Conservation (phyloP, 2,113 vertebrate genomes). For the Patagioenas fasciata region DNA sequence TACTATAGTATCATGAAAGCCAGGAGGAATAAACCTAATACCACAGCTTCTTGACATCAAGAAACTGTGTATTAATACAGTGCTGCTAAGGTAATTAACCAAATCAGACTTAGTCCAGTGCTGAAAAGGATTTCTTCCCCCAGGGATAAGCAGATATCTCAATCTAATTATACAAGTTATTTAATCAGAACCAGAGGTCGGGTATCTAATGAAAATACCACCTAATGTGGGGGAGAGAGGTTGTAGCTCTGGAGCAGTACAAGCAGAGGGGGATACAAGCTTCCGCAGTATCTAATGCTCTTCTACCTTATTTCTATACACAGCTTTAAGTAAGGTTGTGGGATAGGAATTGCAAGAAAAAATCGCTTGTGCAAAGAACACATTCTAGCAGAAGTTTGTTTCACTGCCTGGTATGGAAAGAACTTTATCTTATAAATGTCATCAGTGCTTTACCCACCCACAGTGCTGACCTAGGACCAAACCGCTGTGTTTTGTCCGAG, state of each 20-base stretch:
- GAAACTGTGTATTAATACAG: constrained; percentile 12
- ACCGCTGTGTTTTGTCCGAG: background rate
- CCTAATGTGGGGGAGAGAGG: background rate
- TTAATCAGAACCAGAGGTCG: constrained; percentile 56
- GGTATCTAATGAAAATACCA: constrained; percentile 26
- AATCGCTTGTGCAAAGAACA: background rate
- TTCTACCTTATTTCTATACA: background rate
- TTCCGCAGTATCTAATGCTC: background rate
- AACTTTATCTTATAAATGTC: background rate
- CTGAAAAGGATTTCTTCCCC: constrained; percentile 56
- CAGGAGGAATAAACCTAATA: background rate
- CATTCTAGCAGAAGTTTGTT: background rate
- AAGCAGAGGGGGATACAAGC: background rate
- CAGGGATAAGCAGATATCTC: constrained; percentile 51
- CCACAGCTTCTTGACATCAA: constrained; percentile 16
- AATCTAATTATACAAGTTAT: constrained; percentile 61
- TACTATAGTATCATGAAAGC: background rate
- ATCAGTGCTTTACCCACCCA: background rate
- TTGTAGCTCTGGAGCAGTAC: background rate
- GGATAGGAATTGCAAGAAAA: background rate
- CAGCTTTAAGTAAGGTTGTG: background rate
- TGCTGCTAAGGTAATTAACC: constrained; percentile 57
- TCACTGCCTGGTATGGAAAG: background rate
- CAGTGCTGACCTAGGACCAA: background rate
- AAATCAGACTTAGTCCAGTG: constrained; percentile 32